Percentiles rank a stretch among this genome's conserved stretches.
Conservation (phyloP, 2,113 vertebrate species). For the Panthera leo region DNA sequence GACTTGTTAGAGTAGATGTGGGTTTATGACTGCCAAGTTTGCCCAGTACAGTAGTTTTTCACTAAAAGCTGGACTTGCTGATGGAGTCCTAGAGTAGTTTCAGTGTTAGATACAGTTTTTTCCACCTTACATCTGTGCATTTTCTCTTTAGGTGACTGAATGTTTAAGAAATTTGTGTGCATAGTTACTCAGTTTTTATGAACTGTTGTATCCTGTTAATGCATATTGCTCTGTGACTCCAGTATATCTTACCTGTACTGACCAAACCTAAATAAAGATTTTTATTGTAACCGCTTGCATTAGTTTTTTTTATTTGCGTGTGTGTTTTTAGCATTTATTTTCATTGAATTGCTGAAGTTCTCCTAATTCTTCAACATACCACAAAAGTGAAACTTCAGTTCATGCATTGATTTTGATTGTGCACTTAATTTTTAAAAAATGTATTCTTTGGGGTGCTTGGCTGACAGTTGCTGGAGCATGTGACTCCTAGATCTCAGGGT, state of each 20-base stretch:
- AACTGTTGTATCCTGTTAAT: constrained; percentile 94
- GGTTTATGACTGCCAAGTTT: constrained; percentile 91
- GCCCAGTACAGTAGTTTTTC: constrained; percentile 92
- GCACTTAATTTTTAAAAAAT: background rate
- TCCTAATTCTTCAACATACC: background rate
- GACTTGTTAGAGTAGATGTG: constrained; percentile 88
- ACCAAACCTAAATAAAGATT: constrained; percentile 99
- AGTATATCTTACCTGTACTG: constrained; percentile 99
- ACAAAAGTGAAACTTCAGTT: background rate
- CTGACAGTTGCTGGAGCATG: background rate
- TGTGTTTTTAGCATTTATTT: constrained; percentile 24
- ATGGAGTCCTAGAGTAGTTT: constrained; percentile 92
- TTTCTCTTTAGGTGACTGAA: constrained; percentile 93
- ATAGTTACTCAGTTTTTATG: constrained; percentile 95
- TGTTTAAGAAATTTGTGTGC: constrained; percentile 93
- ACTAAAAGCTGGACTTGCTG: constrained; percentile 87
- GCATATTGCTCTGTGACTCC: constrained; percentile 98
- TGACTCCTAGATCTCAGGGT: background rate
- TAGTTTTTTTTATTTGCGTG: constrained; percentile 62
- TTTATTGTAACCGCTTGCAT: constrained; percentile 89
- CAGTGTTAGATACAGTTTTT: constrained; percentile 92
- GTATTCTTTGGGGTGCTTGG: background rate
- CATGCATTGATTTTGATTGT: background rate
- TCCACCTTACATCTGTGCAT: constrained; percentile 90
- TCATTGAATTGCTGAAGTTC: constrained; percentile 12